Base-by-base conservation (phyloP, 30 jellyfish, hydroid and myxozoan species). In the Catostylus mosaicus region DNA sequence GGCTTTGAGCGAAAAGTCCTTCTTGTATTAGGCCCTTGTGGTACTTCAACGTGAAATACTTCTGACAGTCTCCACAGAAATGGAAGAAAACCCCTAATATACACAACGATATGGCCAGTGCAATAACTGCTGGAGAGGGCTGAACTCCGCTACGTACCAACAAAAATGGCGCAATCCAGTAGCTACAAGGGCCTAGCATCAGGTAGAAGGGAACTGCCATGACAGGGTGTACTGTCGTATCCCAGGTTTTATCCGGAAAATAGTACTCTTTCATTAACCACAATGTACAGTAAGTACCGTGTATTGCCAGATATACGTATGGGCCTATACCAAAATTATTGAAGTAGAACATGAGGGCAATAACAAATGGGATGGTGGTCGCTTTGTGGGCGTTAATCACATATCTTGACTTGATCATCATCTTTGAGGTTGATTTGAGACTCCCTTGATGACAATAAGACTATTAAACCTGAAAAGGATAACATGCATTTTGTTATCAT, bases 1-100 rank as follows among this genome's bases (percentile, higher is more conserved):
- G 83, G 30, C 93, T 73, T 27, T 72, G 88, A n/a, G 80, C n/a
- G 50, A 78, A 88, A 14, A 88, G 80, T 52, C 93, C 97, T 45
- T 78, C 93, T 27, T 59, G 74, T 29, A 88, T 80, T 54, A 88
- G 61, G 22, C 89, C 89, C 52, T 79, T 71, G 75, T 65, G 84
- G 62, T 69, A 74, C 70, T 78, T 73, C 51, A 88, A 62, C 19
- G 85, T 80, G 93, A 62, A 88, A 72, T 65, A 80, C 66, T 88
- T 88, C 65, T 88, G 97, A 48, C 91, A 78, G 51, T 88, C 97
- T 27, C 93, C 89, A 54, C 97, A 79, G 72, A 79, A 88, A 50
- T 88, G 97, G 54, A 80, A 73, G 71, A 88, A 88, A 10, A 61
- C 64, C 3, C 97, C 97, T 20, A 79, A 38, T 11, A 65, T 31